phyloP scores from a whole-genome alignment of 2,113 vertebrate species.

The Spea bombifrons region DNA sequence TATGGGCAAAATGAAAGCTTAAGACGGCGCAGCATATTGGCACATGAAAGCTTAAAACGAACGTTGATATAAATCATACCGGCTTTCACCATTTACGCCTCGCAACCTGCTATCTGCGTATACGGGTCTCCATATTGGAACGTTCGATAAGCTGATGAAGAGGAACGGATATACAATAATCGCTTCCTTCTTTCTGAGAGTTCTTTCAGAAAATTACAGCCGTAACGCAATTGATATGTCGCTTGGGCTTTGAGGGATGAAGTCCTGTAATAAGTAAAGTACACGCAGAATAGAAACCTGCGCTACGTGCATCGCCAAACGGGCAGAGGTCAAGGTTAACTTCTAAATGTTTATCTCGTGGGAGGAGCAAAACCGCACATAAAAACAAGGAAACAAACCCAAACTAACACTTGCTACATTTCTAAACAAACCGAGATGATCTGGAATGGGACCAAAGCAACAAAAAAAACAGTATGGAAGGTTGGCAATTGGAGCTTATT shows the following conservation, averaged over 20 bases:
- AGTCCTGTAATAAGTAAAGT: no score
- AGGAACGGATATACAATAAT: not conserved
- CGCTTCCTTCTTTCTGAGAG: not conserved
- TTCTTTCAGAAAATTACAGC: not conserved
- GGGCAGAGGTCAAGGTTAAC: no score
- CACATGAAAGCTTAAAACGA: slow-evolving; percentile 1
- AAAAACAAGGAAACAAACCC: no score
- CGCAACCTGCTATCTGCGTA: not conserved
- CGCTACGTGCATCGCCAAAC: no score
- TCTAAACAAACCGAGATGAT: no score
- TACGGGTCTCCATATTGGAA: not conserved
- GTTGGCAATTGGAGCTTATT: no score
- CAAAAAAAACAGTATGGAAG: no score
- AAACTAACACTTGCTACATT: no score
- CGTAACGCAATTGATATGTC: not conserved
- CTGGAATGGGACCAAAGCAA: no score
- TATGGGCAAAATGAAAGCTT: slow-evolving; percentile 55
- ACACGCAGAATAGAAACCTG: no score
- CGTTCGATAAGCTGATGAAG: not conserved
- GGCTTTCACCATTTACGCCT: slow-evolving; percentile 4
- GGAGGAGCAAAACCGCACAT: no score
- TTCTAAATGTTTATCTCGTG: no score
- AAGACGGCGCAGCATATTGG: slow-evolving; percentile 22
- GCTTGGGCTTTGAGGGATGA: not conserved
- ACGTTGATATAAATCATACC: not conserved